Evolutionary conservation across 2,113 vertebrate species (phyloP), one percentile per base, ranked within the genome.

Genomic region (Romanogobio albipinnatus): DNA sequence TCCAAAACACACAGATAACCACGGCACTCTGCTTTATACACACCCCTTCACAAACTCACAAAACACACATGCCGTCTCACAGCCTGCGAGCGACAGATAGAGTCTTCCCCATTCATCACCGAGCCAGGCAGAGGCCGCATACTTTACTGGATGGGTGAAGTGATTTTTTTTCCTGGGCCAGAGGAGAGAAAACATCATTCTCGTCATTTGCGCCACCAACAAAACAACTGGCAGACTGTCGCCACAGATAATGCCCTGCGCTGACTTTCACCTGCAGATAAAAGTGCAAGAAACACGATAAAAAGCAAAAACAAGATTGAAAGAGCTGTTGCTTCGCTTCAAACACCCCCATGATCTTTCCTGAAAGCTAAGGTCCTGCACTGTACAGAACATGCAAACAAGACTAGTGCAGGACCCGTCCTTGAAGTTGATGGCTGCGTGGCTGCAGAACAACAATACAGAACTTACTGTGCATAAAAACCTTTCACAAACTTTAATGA

Each of bases 261-360:
- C 76, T 77, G 70, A 85, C 66, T 59, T 15, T n/a, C 14, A 43
- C 73, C 83, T 77, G 59, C 13, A 77, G 83, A 76, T 70, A 76
- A 76, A 81, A 74, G 26, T 33, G 39, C 29, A 53, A 43, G 11
- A 86, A 58, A 43, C 75, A 68, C 0, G 47, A 82, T 45, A 78
- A 81, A 85, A 70, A 49, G 45, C 70, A 14, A 66, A 43, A 39
- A 24, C 11, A 71, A 36, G n/a, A 51, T n/a, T 81, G 76, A 85
- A 71, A 85, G 76, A 49, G 51, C n/a, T 26, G 64, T 36, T 29
- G 24, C 51, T n/a, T 73, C 14, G 19, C 24, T 47, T 61, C 39
- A 62, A 85, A 85, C 84, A 81, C 45, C 66, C 70, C 68, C 70
- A 62, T 85, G 62, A 85, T 80, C 53, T 22, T 29, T 43, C 15